Evolutionary conservation across 2,113 vertebrate species (phyloP), one percentile per base, ranked within the genome.

Genomic region (Jaculus jaculus): DNA sequence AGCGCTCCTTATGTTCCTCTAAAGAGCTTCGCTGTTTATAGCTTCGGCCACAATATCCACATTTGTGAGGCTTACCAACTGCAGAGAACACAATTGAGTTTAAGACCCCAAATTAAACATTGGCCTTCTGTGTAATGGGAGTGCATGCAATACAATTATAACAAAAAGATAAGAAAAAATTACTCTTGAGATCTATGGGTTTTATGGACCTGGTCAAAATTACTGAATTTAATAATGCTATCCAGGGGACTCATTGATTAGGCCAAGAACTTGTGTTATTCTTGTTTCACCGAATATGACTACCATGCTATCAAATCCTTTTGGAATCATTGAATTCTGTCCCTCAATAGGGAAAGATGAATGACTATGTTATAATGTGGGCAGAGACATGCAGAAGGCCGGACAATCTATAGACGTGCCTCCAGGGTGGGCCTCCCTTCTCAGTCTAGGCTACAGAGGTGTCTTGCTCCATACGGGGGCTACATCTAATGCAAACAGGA

Each of bases 1-100:
- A 99, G 12, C 99, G 98, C 98, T 99, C 99, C 97, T 99, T 99
- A 97, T 99, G 99, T 96, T 99, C 99, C 98, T 99, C 99, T 84
- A 99, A 98, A 87, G 99, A 99, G 97, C 99, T 99, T 94, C 99
- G 99, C 97, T 99, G 99, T 94, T 99, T 99, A 96, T 99, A 99
- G 95, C 99, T 99, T 96, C 99, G 98, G 80, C 99, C 99, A 97
- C 99, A 99, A 94, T 99, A 99, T 84, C 99, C 99, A 98, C 99
- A 99, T 96, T 99, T 99, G 97, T 99, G 99, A 93, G 99, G 99
- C 94, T 99, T 99, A 97, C 99, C 99, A 96, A 99, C 99, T 99
- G 98, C 75, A 95, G 93, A 91, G 97, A 97, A 97, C 80, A 97
- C 86, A 98, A 97, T 95, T 87, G 95, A 97, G 92, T 89, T 86